Conservation (phyloP, 2,888 invertebrate species). For the Temnothorax ravouxi region DNA sequence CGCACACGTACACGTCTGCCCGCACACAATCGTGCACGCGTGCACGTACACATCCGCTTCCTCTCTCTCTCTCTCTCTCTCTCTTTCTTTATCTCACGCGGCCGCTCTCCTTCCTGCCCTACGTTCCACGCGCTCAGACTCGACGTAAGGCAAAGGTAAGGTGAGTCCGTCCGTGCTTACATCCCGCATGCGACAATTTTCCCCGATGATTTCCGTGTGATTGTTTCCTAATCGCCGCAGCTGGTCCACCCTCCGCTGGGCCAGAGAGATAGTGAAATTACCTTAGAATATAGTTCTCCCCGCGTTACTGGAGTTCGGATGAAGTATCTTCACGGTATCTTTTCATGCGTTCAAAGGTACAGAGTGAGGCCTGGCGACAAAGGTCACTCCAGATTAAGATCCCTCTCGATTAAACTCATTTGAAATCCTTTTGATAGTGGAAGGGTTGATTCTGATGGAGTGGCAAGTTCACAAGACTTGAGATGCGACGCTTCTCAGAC, state of each 20-base stretch:
- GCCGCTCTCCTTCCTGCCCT: conserved; percentile 68
- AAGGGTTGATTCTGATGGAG: neutral
- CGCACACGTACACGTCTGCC: conserved; percentile 10
- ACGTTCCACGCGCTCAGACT: conserved; percentile 76
- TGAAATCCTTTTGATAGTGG: neutral
- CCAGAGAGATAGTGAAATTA: neutral
- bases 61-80: conserved; percentile 65
- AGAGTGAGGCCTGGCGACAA: neutral
- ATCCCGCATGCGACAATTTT: conserved; percentile 11
- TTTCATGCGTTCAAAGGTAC: neutral
- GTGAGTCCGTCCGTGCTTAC: conserved; percentile 75
- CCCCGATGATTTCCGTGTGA: conserved; percentile 16
- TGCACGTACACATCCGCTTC: conserved; percentile 10
- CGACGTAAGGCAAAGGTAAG: conserved; percentile 76
- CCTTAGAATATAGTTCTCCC: neutral
- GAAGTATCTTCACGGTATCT: neutral
- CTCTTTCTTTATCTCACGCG: conserved; percentile 68
- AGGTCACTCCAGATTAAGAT: conserved; percentile 3
- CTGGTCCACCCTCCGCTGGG: neutral
- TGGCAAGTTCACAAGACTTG: neutral
- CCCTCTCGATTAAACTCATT: neutral
- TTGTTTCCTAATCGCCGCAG: neutral
- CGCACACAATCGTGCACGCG: conserved; percentile 25
- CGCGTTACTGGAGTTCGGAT: neutral
- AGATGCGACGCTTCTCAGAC: neutral